Conservation (phyloP, 2,797 vertebrate genomes). For the Premnoplex brunnescens region DNA sequence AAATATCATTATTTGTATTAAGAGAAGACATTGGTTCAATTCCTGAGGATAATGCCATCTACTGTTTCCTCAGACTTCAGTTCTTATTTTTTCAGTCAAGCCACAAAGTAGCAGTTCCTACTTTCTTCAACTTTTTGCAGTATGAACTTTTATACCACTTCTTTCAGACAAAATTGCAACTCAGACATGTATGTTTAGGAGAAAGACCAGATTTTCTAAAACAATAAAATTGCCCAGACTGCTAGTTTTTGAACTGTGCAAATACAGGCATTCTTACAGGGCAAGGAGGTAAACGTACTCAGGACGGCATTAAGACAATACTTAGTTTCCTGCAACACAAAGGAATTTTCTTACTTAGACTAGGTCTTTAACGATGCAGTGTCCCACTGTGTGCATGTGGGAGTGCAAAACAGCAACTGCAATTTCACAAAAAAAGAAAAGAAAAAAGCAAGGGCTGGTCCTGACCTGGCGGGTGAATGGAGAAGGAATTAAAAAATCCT, state of each 20-base stretch:
- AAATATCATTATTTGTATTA: conserved; percentile 13
- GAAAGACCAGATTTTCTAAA: conserved; percentile 13
- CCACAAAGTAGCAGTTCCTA: neutral
- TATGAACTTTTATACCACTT: neutral
- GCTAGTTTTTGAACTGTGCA: neutral
- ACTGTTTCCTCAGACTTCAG: neutral
- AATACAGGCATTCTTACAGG: neutral
- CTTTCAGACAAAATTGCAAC: neutral
- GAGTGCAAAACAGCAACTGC: neutral
- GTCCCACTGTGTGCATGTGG: neutral
- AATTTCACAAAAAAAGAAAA: neutral
- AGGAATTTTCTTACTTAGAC: conserved; percentile 25
- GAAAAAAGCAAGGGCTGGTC: neutral
- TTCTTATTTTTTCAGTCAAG: neutral
- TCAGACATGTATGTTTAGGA: neutral
- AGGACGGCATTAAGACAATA: neutral
- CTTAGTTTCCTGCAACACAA: neutral
- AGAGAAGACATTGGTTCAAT: neutral
- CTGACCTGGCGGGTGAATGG: neutral
- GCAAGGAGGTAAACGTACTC: neutral
- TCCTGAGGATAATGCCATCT: neutral
- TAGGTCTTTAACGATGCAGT: neutral
- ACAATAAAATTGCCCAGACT: neutral
- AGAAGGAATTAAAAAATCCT: neutral
- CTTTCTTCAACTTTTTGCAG: neutral